These are phyloP conservation scores for Drosophila pallidifrons DNA, from an alignment of 1,140 invertebrate species.

Conservation along the genomic window DNA sequence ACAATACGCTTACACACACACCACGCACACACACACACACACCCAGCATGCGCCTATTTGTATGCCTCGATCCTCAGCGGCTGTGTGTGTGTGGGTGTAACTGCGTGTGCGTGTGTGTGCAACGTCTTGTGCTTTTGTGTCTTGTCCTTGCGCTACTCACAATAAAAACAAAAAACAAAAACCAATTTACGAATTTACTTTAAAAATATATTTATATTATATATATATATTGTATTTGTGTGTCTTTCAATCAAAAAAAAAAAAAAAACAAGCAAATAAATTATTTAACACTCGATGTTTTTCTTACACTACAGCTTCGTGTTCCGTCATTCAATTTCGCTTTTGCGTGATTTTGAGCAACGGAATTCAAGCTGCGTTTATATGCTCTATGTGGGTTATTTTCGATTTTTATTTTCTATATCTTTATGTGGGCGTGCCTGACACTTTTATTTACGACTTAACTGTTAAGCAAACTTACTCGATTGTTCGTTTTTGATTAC, in stretches of 20 bases:
- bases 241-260: constrained; percentile 49
- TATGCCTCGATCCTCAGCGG: constrained; percentile 34
- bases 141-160: constrained; percentile 50
- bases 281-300: constrained; percentile 76
- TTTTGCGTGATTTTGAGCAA: background rate
- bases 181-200: constrained; percentile 19
- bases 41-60: constrained; percentile 20
- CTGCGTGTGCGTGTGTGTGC: constrained; percentile 2
- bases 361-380: constrained; percentile 30
- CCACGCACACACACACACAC: constrained; percentile 6
- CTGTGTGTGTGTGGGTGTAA: constrained; percentile 4
- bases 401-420: constrained; percentile 16
- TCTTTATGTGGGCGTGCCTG: constrained; percentile 45
- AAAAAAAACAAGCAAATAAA: constrained; percentile 54
- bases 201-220: constrained; percentile 43
- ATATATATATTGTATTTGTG: constrained; percentile 68
- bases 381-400: constrained; percentile 42
- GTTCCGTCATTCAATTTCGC: constrained; percentile 13
- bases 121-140: constrained; percentile 43
- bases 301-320: constrained; percentile 55
- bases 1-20: constrained; percentile 19
- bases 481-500: constrained; percentile 19
- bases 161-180: constrained; percentile 17
- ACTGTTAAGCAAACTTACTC: constrained; percentile 42
- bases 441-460: constrained; percentile 35